Conservation (phyloP, 2,113 vertebrate species). For the Phyllostomus hastatus region DNA sequence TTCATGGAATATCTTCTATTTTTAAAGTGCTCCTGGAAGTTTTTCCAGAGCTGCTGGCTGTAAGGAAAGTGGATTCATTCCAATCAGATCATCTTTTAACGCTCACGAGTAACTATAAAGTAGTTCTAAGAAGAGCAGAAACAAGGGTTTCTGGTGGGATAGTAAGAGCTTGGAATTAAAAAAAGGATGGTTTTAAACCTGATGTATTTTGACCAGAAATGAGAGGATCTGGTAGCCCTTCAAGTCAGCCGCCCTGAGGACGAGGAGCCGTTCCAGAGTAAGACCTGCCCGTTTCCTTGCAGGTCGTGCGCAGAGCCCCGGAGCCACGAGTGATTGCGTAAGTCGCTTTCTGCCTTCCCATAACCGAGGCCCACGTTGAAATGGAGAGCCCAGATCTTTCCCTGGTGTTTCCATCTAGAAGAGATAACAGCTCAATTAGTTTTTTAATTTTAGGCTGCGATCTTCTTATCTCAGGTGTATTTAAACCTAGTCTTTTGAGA, state of each 20-base stretch:
- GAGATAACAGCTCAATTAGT: background rate
- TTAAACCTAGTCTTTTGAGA: constrained; percentile 12
- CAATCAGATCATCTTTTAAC: background rate
- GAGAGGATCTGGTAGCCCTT: background rate
- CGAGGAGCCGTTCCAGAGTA: background rate
- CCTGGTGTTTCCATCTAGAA: background rate
- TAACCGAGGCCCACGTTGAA: background rate
- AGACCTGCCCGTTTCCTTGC: constrained; percentile 45
- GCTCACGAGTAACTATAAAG: background rate
- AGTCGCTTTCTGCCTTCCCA: constrained; percentile 74
- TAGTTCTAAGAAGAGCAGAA: background rate
- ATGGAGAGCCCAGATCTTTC: background rate
- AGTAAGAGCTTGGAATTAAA: background rate
- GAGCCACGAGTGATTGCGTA: constrained; percentile 90
- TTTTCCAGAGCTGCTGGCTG: background rate
- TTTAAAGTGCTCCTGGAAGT: background rate
- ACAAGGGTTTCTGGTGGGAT: background rate
- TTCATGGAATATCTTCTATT: background rate
- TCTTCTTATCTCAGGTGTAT: background rate
- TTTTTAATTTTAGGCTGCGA: background rate
- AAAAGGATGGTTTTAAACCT: background rate
- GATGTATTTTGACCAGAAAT: constrained; percentile 4
- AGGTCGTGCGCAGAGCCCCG: constrained; percentile 86
- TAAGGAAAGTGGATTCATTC: background rate
- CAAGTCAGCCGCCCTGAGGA: background rate